Evolutionary conservation across 2,888 invertebrate species (phyloP).

Genomic region (Tetheella fluctuosa): DNA sequence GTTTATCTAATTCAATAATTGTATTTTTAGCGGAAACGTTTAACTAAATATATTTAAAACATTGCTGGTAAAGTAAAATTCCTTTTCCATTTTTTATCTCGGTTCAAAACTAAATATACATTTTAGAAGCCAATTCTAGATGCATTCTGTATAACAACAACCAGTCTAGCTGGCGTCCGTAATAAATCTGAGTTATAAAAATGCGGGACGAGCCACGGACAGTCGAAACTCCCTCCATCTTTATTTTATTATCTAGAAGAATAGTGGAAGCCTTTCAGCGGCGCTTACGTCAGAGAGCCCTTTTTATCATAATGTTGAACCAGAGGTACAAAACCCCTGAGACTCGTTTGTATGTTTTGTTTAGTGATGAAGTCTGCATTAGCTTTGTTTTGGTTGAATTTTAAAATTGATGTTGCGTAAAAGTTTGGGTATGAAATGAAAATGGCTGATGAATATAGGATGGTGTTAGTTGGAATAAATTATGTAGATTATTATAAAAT

Average conservation of each 20-base stretch:
- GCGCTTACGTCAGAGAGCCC: conserved; percentile 26
- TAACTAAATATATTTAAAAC: too few relatives aligned
- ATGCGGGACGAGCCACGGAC: conserved; percentile 41
- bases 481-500: too few relatives aligned
- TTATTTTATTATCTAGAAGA: conserved; percentile 46
- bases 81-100: background rate
- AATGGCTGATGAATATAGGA: background rate
- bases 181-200: conserved; percentile 57
- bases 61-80: background rate
- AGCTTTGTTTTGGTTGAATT: conserved; percentile 1
- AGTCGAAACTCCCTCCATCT: conserved; percentile 42
- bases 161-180: conserved; percentile 49
- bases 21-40: too few relatives aligned
- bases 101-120: background rate
- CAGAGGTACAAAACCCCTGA: background rate
- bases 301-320: conserved; percentile 41
- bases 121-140: conserved; percentile 22
- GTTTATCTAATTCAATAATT: too few relatives aligned
- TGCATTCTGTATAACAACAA: conserved; percentile 25
- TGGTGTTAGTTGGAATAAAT: background rate
- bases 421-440: background rate
- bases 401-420: background rate
- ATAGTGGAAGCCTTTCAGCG: conserved; percentile 29
- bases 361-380: background rate
- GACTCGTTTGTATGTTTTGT: conserved; percentile 6